Evolutionary conservation across 2,888 invertebrate species (phyloP).

Genomic region (Busseola fusca): DNA sequence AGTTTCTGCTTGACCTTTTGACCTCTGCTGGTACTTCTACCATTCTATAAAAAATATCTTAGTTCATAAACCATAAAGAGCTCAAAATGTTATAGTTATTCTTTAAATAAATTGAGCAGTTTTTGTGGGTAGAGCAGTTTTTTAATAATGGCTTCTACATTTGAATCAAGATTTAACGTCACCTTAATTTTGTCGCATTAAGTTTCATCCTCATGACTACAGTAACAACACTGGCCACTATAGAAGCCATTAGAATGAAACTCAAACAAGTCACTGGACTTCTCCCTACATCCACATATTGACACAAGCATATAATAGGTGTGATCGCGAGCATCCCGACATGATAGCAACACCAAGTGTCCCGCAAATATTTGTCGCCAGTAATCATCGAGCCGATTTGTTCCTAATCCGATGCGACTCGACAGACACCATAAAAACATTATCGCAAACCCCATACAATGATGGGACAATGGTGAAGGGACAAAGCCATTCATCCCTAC

Average conservation of each 20-base stretch:
- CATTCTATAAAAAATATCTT: neutral
- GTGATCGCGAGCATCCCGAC: constrained; percentile 71
- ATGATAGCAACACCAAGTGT: constrained; percentile 65
- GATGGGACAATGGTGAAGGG: constrained; percentile 74
- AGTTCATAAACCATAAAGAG: neutral
- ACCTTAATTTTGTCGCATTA: neutral
- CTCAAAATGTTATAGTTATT: neutral
- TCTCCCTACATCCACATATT: constrained; percentile 54
- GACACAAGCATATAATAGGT: constrained; percentile 71
- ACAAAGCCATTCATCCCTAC: constrained; percentile 79
- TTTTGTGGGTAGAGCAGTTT: no score
- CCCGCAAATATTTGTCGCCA: constrained; percentile 83
- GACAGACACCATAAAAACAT: constrained; percentile 78
- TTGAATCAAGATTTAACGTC: neutral
- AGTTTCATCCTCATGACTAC: neutral
- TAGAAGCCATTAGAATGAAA: constrained; percentile 20
- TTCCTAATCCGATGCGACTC: constrained; percentile 77
- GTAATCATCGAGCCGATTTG: constrained; percentile 78
- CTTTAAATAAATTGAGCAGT: neutral
- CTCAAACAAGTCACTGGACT: constrained; percentile 11
- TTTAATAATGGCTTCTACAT: neutral
- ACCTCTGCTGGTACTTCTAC: constrained; percentile 9
- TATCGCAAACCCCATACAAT: constrained; percentile 75
- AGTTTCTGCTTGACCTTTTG: constrained; percentile 13
- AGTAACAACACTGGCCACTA: constrained; percentile 21